phyloP scores from a whole-genome alignment of 2,113 vertebrate species.

The Cairina moschata region DNA sequence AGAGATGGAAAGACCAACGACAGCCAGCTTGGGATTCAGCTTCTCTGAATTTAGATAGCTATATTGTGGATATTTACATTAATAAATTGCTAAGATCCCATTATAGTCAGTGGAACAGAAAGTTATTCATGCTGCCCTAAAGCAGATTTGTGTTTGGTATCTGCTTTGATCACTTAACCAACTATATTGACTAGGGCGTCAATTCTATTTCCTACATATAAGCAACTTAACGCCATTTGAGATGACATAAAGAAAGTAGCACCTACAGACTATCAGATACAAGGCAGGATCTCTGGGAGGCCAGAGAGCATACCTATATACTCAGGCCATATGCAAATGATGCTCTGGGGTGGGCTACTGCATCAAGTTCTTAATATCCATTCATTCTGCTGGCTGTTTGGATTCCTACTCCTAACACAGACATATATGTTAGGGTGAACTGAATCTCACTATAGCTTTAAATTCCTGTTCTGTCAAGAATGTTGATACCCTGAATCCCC shows the following conservation, averaged over 20 bases:
- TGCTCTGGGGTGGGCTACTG: neutral
- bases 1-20: neutral
- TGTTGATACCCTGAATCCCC: neutral
- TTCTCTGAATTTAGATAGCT: neutral
- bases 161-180: neutral
- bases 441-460: neutral
- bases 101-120: neutral
- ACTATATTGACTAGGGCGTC: neutral
- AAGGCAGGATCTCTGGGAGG: neutral
- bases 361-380: neutral
- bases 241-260: neutral
- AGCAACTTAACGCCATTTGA: neutral
- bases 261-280: neutral
- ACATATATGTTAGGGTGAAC: neutral
- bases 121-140: neutral
- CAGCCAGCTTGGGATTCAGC: neutral
- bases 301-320: neutral
- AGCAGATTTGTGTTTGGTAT: neutral
- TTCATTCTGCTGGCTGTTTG: neutral
- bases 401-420: neutral
- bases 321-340: neutral
- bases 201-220: neutral
- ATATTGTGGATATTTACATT: neutral
- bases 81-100: neutral
- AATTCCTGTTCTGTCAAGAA: neutral